Conservation (phyloP, 2,797 vertebrate species). For the Syncerus caffer region DNA sequence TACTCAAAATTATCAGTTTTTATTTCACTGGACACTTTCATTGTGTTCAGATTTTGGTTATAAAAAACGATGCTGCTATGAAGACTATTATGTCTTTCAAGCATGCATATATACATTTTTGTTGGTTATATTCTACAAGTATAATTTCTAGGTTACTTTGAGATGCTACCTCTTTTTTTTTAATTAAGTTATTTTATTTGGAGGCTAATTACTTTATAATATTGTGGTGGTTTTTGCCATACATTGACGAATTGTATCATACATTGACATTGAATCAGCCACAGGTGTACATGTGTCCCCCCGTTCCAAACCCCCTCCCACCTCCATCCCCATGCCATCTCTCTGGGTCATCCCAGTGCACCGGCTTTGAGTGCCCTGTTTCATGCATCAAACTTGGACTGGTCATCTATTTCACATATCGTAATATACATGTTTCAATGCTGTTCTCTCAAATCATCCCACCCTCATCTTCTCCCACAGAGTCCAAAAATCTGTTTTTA, state of each 20-base stretch:
- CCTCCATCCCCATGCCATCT: neutral
- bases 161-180: neutral
- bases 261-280: neutral
- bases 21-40: neutral
- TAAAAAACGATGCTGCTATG: neutral
- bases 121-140: no score
- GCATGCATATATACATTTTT: neutral
- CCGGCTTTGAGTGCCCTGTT: neutral
- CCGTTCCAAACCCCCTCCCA: rapidly evolving
- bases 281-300: neutral
- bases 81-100: neutral
- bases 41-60: neutral
- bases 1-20: neutral
- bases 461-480: neutral
- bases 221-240: neutral
- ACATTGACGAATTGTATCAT: no score
- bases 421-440: neutral
- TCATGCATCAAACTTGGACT: neutral
- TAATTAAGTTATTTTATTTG: neutral
- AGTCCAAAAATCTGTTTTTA: neutral
- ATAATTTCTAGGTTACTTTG: neutral
- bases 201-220: neutral
- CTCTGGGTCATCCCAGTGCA: neutral
- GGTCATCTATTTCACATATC: neutral
- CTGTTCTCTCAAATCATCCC: neutral